Conservation (phyloP, 2,113 vertebrate genomes). For the Heloderma charlesbogerti region DNA sequence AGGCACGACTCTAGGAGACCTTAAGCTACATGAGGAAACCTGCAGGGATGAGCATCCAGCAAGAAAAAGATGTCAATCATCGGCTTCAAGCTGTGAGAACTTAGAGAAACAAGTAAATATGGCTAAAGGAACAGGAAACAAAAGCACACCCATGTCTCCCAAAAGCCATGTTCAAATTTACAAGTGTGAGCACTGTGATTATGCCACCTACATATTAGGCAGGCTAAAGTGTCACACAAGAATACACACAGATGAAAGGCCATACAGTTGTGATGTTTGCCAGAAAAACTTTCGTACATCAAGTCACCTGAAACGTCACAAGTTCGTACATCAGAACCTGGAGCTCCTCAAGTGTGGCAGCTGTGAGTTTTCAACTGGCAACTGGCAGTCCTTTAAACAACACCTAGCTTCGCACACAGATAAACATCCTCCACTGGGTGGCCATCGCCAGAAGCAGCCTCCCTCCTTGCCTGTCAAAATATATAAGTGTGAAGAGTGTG, state of each 20-base stretch:
- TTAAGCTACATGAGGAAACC: constrained; percentile 45
- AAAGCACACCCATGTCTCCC: not conserved
- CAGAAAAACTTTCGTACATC: constrained; percentile 59
- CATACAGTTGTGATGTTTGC: constrained; percentile 53
- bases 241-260: constrained; percentile 28
- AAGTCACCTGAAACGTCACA: constrained; percentile 65
- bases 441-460: not conserved
- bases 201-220: constrained; percentile 18
- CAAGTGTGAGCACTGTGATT: constrained; percentile 55
- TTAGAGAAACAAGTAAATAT: not conserved
- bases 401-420: constrained; percentile 26
- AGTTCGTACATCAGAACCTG: not conserved
- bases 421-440: not conserved
- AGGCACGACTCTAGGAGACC: constrained; percentile 42
- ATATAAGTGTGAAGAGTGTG: constrained; percentile 52
- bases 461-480: constrained; percentile 44
- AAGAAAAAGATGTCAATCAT: not conserved
- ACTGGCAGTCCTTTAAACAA: constrained; percentile 55
- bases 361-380: constrained; percentile 55
- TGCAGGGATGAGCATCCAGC: not conserved
- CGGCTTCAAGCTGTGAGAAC: not conserved
- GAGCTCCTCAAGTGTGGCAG: constrained; percentile 39
- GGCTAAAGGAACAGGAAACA: not conserved
- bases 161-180: too few species aligned
- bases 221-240: constrained; percentile 55